Evolutionary conservation across 2,113 vertebrate species (phyloP).

Genomic region (Brachionichthys hirsutus): DNA sequence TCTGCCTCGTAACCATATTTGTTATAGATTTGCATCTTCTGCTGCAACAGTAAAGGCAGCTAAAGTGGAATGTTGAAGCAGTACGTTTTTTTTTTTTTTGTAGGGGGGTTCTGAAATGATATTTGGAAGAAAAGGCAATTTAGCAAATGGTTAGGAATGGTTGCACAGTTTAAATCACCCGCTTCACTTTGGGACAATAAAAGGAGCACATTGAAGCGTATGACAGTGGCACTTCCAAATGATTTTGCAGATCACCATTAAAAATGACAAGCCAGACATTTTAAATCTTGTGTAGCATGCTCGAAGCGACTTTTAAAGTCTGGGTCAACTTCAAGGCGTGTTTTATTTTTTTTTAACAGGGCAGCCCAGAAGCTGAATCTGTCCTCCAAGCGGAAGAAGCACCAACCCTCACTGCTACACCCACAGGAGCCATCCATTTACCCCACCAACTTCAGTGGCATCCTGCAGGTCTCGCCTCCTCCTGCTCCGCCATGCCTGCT

Average conservation of each 20-base stretch:
- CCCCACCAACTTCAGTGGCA: conserved; percentile 93
- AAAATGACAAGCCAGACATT: conserved; percentile 51
- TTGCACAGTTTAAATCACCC: conserved; percentile 10
- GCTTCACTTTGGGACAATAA: conserved; percentile 52
- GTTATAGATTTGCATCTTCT: conserved; percentile 19
- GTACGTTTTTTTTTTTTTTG: conserved; percentile 19
- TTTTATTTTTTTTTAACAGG: conserved; percentile 72
- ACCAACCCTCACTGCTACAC: conserved; percentile 83
- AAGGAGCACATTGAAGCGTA: conserved; percentile 61
- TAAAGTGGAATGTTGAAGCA: conserved; percentile 8
- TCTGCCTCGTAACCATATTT: conserved; percentile 8
- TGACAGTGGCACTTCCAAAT: conserved; percentile 34
- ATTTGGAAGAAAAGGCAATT: conserved; percentile 30
- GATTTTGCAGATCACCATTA: conserved; percentile 20
- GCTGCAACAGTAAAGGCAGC: conserved; percentile 11
- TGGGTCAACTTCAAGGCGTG: conserved; percentile 3
- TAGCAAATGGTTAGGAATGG: conserved; percentile 20
- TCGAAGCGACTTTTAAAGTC: conserved; percentile 1
- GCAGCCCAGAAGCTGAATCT: conserved; percentile 98
- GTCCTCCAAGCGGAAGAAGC: conserved; percentile 96
- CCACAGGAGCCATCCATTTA: conserved; percentile 88
- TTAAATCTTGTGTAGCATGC: conserved; percentile 29
- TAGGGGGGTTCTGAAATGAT: conserved; percentile 1
- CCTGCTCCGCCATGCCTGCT: conserved; percentile 95
- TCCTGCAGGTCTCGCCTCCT: conserved; percentile 88